Evolutionary conservation across 92 coral and sea anemone genomes (phyloP), one percentile per base, ranked within the genome.

Genomic region (Porites rus): DNA sequence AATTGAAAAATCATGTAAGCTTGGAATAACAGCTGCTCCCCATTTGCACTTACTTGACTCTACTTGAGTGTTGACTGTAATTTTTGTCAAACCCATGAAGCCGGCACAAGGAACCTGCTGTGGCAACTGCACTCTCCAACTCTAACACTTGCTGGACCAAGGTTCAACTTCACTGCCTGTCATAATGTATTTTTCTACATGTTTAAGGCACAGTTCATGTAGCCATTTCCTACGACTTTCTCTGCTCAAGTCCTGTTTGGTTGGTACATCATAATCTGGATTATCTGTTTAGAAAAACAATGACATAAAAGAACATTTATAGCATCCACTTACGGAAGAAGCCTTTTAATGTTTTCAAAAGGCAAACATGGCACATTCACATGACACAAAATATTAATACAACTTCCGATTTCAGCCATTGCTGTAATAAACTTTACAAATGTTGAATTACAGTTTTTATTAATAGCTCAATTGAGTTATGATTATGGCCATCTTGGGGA

Each of bases 141-240:
- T 69, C 63, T 14, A 17, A 14, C 13, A 31, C 51, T n/a, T 75
- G 62, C 51, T 53, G 89, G 11, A 90, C 89, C 89, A 90, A 72
- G 59, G 56, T 12, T 84, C 62, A 51, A 90, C 85, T 19, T 90
- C 87, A 50, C 69, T 25, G 75, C 77, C 64, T 63, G 72, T 72
- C 64, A 67, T 79, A 69, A 81, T 24, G 81, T 51, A 79, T 63
- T 25, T 87, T 53, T 87, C 74, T 17, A 87, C 76, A 80, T 80
- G 72, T 50, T 79, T 73, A 50, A 71, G 71, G 65, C 91, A 87
- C n/a, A 87, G 80, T 69, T 87, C 91, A 81, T 6, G 52, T 50
- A 21, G 22, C 89, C 74, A 85, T 79, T 17, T 84, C 20, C 8
- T 60, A 90, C 28, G 28, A 25, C 28, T 25, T 25, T 25, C 28